Conservation (phyloP, 1,140 invertebrate species). For the Acromyrmex charruanus region DNA sequence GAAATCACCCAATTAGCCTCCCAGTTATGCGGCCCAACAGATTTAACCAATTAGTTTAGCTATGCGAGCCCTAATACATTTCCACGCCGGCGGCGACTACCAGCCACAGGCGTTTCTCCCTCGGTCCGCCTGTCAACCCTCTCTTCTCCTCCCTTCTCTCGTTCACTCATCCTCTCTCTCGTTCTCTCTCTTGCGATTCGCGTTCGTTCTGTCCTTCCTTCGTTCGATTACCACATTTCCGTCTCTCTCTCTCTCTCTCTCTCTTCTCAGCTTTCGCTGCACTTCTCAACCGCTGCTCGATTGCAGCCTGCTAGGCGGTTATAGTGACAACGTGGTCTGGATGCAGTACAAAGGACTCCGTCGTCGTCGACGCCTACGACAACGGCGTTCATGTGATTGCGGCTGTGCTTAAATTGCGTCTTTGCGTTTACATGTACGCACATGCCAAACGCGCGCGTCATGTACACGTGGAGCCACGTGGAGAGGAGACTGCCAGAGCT, state of each 20-base stretch:
- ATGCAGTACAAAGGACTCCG: conserved; percentile 51
- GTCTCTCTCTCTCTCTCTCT: conserved; percentile 2
- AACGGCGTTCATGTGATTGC: conserved; percentile 15
- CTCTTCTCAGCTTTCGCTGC: conserved; percentile 25
- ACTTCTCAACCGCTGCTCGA: conserved; percentile 40
- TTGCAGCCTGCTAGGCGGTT: conserved; percentile 53
- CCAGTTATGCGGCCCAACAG: conserved; percentile 87
- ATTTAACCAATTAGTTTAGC: conserved; percentile 87
- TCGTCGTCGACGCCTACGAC: conserved; percentile 13
- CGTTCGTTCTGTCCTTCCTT: background rate
- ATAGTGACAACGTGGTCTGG: conserved; percentile 43
- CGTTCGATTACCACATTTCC: conserved; percentile 25
- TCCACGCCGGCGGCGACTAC: conserved; percentile 79
- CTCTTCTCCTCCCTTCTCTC: conserved; percentile 33
- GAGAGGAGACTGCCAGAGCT: background rate
- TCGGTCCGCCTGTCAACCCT: conserved; percentile 43
- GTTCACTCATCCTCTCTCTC: background rate
- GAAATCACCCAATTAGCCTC: conserved; percentile 87
- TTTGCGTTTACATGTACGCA: conserved; percentile 61
- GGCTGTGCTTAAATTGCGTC: conserved; percentile 35
- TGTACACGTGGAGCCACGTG: conserved; percentile 26
- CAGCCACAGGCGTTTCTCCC: conserved; percentile 68
- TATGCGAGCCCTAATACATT: conserved; percentile 86
- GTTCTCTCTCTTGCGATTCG: background rate
- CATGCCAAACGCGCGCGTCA: conserved; percentile 52